Evolutionary conservation across 2,797 vertebrate genomes (phyloP), one percentile per base, ranked within the genome.

Genomic region (Sebastes ruberrimus): DNA sequence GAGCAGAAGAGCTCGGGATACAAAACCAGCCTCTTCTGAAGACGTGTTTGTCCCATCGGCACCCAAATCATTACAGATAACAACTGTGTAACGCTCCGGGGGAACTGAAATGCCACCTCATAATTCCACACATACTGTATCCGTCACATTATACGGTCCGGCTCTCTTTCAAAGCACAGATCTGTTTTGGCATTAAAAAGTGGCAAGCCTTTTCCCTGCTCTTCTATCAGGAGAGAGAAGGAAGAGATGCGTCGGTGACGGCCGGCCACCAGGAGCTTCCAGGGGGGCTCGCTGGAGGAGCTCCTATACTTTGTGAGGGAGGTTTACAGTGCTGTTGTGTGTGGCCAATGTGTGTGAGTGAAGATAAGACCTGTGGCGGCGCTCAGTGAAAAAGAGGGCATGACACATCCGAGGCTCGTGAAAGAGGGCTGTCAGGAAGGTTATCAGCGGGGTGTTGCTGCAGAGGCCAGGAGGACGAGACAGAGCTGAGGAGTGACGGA

Each of bases 341-440:
- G 89, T 82, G 88, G 90, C 90, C 91, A 93, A 90, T 93, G 91
- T 94, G 93, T 90, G 91, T 60, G 76, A 89, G 86, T 86, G 90
- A 85, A 94, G 95, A 96, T 96, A 95, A 95, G 92, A 89, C 80
- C 67, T 64, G 72, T 81, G 83, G 85, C 82, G 55, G 86, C 8
- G 62, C 88, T 84, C 85, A 55, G 69, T 86, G 76, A 89, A 72
- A 92, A 49, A 90, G 91, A 87, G 49, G 71, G 80, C 76, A 61
- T 67, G 89, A 82, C 87, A 84, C 83, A 82, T 91, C 81, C 81
- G 88, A 85, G 88, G 74, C 89, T 88, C 92, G 67, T 90, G 90
- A 93, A 93, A 90, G 89, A 91, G 83, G 74, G 65, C 89, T 88
- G 94, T 92, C 91, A 85, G 91, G 86, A 88, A 90, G 93, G 93